Base-by-base conservation (phyloP, 2,888 invertebrate genomes). In the Acanthosepion lycidas region DNA sequence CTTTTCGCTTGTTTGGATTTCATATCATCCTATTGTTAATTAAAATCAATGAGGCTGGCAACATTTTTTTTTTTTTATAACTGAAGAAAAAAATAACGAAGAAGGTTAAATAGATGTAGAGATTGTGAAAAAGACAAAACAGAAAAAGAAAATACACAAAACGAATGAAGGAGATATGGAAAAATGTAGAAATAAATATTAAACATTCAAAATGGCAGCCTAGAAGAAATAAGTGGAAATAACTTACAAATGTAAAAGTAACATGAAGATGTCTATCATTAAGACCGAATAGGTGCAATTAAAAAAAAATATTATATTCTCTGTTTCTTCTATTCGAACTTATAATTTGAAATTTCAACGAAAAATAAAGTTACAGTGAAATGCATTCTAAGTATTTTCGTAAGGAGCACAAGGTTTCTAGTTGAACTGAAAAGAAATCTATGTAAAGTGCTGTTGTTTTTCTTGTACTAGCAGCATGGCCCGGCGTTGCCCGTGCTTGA, bases 1-100 rank as follows among this genome's bases (percentile, higher is more conserved):
- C 78, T 78, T 78, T 78, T 78, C 78, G n/a, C 78, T n/a, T n/a
- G 78, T 78, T 78, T 78, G 78, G 78, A 78, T 78, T 78, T 78
- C 15, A 78, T 78, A n/a, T 33, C n/a, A n/a, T 78, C 78, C 78
- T 33, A n/a, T 78, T n/a, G 78, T 78, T 78, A n/a, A n/a, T 78
- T 78, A 78, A 78, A 78, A 78, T 78, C n/a, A 15, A 78, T 78
- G 78, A n/a, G 78, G 15, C 9, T 78, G 78, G 9, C 28, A 78
- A 78, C 42, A n/a, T 42, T 42, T 42, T 42, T 42, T 12, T n/a
- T n/a, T n/a, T 78, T 59, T 59, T 6, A 59, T 78, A 12, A 78
- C 78, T 78, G n/a, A n/a, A 78, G n/a, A 33, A n/a, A 78, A 78
- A 78, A 15, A 15, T 8, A 3, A n/a, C 9, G n/a, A 28, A 18